These are phyloP conservation scores for Agrotis exclamationis DNA, from an alignment of 2,888 invertebrate genomes.

Conservation along the genomic window DNA sequence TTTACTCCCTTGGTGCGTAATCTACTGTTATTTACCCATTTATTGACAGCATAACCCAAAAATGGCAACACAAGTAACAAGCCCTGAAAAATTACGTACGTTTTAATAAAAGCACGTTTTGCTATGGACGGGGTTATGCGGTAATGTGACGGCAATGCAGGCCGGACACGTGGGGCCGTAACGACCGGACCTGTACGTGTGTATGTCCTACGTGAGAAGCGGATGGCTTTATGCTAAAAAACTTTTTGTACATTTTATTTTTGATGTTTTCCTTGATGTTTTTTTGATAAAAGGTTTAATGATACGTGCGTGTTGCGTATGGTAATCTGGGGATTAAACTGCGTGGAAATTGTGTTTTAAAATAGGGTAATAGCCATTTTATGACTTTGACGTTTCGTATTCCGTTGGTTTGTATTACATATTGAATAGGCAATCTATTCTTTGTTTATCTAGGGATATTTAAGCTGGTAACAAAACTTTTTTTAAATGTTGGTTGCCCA, in stretches of 20 bases:
- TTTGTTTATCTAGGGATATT: not conserved
- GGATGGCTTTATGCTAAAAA: slow-evolving; percentile 55
- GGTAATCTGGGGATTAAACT: slow-evolving; percentile 6
- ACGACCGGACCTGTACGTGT: slow-evolving; percentile 64
- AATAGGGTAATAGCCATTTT: not conserved
- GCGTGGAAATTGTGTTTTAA: slow-evolving; percentile 15
- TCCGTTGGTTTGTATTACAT: not conserved
- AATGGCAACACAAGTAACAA: slow-evolving; percentile 33
- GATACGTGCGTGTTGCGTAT: slow-evolving; percentile 1
- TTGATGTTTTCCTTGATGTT: slow-evolving; percentile 44
- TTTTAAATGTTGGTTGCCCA: no score
- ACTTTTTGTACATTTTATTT: slow-evolving; percentile 48
- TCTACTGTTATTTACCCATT: slow-evolving; percentile 32
- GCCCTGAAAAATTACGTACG: slow-evolving; percentile 46
- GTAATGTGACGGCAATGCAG: slow-evolving; percentile 62
- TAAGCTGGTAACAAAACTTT: no score
- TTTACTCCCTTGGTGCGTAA: no score
- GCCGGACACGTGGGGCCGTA: slow-evolving; percentile 64
- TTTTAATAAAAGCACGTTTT: slow-evolving; percentile 64
- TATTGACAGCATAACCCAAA: slow-evolving; percentile 31
- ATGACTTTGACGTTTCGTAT: not conserved
- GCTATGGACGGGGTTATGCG: slow-evolving; percentile 50
- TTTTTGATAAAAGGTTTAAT: slow-evolving; percentile 39
- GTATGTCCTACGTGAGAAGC: slow-evolving; percentile 55
- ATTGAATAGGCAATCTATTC: not conserved